Evolutionary conservation across 2,113 vertebrate genomes (phyloP), one percentile per base, ranked within the genome.

Genomic region (Clarias batrachus): DNA sequence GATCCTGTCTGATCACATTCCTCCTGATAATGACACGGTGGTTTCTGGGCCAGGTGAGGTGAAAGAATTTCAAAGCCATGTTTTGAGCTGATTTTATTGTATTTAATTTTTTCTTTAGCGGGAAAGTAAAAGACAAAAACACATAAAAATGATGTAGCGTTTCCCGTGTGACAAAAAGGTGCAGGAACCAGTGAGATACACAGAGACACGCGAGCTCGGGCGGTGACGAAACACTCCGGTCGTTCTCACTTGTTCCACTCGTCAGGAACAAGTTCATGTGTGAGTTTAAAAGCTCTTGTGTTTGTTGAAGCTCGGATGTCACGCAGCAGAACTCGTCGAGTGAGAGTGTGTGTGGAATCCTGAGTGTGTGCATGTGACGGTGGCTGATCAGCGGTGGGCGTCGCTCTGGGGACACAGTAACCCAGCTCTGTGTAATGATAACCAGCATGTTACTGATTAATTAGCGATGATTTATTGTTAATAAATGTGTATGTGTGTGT

Each of bases 1-100:
- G 3, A 86, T 89, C 93, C 88, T 82, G 94, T 94, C 91, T 17
- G 90, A 90, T 91, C 88, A 90, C 94, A 94, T 95, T 94, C 93
- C 92, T 90, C 25, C 88, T 52, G 41, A 84, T 90, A 82, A 91
- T 92, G 89, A 92, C 90, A 90, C 70, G 89, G 87, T 71, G 30
- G 62, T 63, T 81, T 88, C 85, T 59, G 74, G 33, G 66, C 27
- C 52, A 60, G 71, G 71, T 4, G 16, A 52, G 25, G 30, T 41
- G 21, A 80, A 80, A 59, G 30, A 30, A 48, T 27, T 25, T 60
- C 7, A 19, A 85, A 48, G n/a, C 19, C 70, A 12, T 33, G 19
- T 23, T 70, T 70, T 16, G 41, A 25, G 11, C 13, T 76, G 41
- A 4, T 63, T 17, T 16, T 9, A 17, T 48, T 73, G 2, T 37